These are phyloP conservation scores for Geopemphigus sp. DNA, from an alignment of 1,140 invertebrate genomes.

Conservation along the genomic window DNA sequence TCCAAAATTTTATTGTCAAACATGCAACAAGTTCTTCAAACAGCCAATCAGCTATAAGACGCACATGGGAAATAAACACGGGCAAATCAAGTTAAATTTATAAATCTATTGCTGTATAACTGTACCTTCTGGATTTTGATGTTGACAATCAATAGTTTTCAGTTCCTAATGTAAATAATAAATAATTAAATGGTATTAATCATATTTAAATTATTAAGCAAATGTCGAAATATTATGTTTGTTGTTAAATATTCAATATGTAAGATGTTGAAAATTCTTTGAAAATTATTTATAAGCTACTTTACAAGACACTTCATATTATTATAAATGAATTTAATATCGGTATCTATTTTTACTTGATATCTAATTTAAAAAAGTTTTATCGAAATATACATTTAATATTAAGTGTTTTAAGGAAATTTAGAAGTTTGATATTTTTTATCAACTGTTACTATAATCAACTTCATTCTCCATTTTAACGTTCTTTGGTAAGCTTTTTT, in stretches of 20 bases:
- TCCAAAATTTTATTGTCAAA: constrained; percentile 50
- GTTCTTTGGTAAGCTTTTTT: no score
- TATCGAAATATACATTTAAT: no score
- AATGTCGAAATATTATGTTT: constrained; percentile 1
- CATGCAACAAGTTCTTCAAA: constrained; percentile 45
- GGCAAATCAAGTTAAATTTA: constrained; percentile 19
- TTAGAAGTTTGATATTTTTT: no score
- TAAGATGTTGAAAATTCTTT: not conserved
- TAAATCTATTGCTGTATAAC: not conserved
- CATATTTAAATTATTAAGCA: not conserved
- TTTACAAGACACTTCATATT: no score
- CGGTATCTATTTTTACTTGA: not conserved
- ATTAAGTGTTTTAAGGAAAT: no score
- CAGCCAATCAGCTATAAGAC: constrained; percentile 40
- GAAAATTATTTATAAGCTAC: not conserved
- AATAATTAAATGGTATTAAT: not conserved
- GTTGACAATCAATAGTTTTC: constrained; percentile 4
- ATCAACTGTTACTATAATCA: no score
- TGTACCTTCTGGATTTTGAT: not conserved
- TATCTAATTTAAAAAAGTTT: not conserved
- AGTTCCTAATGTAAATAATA: constrained; percentile 32
- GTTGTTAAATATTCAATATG: not conserved
- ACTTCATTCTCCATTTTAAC: no score
- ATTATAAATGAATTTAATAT: not conserved
- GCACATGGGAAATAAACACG: constrained; percentile 35